A percentile compares a stretch with the other conserved stretches of the same genome.
Conservation (phyloP, 2,113 vertebrate species). For the Enhydra lutris region DNA sequence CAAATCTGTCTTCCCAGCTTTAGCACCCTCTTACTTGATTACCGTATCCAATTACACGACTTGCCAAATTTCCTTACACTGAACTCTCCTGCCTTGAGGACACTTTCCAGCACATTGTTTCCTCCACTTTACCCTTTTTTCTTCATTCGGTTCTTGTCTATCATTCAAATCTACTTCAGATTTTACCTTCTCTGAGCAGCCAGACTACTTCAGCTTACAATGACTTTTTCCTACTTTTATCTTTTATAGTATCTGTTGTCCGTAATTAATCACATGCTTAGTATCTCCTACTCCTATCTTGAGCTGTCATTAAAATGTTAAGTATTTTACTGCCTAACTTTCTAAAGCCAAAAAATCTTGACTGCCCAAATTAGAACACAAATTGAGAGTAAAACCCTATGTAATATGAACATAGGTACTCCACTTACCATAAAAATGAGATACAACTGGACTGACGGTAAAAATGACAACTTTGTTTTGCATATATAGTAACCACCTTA, state of each 20-base stretch:
- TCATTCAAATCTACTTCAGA: neutral
- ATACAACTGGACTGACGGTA: neutral
- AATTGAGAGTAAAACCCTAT: neutral
- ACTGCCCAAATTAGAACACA: neutral
- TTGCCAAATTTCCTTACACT: neutral
- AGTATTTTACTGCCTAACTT: neutral
- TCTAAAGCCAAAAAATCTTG: constrained; percentile 10
- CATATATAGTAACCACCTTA: neutral
- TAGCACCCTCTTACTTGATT: neutral
- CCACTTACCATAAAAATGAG: neutral
- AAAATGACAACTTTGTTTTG: constrained; percentile 15
- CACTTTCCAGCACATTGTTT: neutral
- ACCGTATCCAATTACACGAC: neutral
- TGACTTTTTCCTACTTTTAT: neutral
- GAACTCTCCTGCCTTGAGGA: neutral
- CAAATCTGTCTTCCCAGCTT: neutral
- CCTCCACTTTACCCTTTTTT: neutral
- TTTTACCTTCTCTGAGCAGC: neutral
- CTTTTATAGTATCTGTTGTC: neutral
- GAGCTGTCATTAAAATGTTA: neutral
- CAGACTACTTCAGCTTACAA: neutral
- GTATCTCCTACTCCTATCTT: neutral
- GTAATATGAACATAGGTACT: neutral
- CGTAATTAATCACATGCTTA: neutral
- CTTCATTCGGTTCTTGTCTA: neutral